Conservation (phyloP, 2,888 invertebrate species). For the Tenthredo notha region DNA sequence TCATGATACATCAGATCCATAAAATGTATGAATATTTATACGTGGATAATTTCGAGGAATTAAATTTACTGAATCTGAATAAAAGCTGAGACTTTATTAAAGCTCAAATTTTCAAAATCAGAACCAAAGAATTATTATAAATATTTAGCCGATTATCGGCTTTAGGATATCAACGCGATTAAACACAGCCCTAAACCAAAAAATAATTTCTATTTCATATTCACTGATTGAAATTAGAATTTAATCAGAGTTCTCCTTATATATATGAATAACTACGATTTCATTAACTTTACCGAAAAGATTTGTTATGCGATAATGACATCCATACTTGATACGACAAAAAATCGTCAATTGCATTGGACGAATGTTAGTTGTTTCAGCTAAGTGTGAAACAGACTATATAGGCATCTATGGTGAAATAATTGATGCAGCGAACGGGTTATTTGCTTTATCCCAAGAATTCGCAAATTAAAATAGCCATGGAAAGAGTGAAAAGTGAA, state of each 20-base stretch:
- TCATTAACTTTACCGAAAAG: background rate
- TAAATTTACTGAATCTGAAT: background rate
- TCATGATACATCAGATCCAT: background rate
- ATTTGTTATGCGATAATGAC: background rate
- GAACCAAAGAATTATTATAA: slow-evolving; percentile 19
- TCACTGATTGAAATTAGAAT: background rate
- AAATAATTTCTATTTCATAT: background rate
- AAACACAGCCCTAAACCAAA: background rate
- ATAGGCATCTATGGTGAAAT: background rate
- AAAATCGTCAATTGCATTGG: background rate
- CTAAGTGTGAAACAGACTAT: background rate
- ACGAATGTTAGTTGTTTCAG: background rate
- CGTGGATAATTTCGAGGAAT: background rate
- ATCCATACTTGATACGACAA: background rate
- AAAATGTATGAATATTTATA: background rate
- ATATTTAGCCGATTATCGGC: background rate
- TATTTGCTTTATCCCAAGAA: background rate
- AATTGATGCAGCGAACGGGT: background rate
- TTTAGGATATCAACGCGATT: background rate
- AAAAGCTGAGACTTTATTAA: background rate
- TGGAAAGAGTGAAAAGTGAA: background rate
- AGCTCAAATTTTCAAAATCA: background rate
- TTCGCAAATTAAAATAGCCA: background rate
- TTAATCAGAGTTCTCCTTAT: background rate
- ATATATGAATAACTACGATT: background rate